Base-by-base conservation (phyloP, 2,113 vertebrate species). In the Caracal caracal region DNA sequence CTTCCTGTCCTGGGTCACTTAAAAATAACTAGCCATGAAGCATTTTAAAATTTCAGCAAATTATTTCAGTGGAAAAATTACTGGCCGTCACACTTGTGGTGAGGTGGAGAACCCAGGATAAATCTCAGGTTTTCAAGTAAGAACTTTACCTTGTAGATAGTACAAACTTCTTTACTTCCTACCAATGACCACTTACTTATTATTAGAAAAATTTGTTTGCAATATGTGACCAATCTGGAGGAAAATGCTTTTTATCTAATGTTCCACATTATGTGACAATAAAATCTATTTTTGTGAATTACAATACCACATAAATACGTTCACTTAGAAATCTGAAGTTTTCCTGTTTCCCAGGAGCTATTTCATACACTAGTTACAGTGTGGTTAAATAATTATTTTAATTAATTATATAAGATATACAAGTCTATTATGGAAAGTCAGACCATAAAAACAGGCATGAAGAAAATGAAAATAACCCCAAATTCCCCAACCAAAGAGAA, bases 1-100 rank as follows among this genome's bases (percentile, higher is more conserved):
- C 99, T 99, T 99, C 98, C 98, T 99, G 98, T 97, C 40, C 95
- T 81, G 56, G 89, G 65, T 94, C 94, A 97, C 88, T 94, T 98
- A 98, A 98, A 98, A 98, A 98, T 98, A 99, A 98, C 97, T 51
- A 95, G 63, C 81, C 96, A 96, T n/a, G 49, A 98, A 96, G 68
- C 85, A 93, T 73, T 96, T 97, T 59, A 96, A 97, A 97, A 93
- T 92, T 98, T 94, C 94, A 97, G 95, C 89, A 98, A 98, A 98
- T 96, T 94, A 97, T 97, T 98, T 88, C 96, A 97, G 96, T 92
- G 96, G 95, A 96, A 98, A 96, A 98, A 93, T 89, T 61, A 93
- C 90, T 91, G 94, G 94, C 92, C 88, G 96, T 89, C 30, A 94
- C 61, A 97, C 85, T 66, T 95, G 95, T 82, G 95, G 81, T 56